These are phyloP conservation scores for Abramis brama DNA, from an alignment of 2,113 vertebrate genomes.

Conservation along the genomic window DNA sequence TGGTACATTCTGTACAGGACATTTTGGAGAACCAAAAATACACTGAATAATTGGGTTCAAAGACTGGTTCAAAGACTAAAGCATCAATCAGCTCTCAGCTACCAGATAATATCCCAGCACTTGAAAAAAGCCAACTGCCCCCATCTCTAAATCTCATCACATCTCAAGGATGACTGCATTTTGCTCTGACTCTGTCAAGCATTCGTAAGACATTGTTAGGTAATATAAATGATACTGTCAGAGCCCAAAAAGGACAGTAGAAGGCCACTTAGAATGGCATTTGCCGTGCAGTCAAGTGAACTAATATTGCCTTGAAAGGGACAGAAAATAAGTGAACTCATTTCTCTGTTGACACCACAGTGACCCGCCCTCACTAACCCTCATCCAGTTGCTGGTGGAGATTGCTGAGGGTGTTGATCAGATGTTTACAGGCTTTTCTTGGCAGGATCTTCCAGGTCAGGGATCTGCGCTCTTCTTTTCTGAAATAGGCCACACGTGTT, in stretches of 20 bases:
- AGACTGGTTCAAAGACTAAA: conserved; percentile 3
- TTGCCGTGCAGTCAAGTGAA: conserved; percentile 24
- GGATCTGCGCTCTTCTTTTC: conserved; percentile 92
- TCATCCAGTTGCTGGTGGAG: conserved; percentile 91
- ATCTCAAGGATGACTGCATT: conserved; percentile 32
- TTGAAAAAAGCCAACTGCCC: conserved; percentile 4
- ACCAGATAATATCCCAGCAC: conserved; percentile 19
- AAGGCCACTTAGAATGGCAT: conserved; percentile 9
- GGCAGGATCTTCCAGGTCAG: conserved; percentile 95
- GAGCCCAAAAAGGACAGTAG: conserved; percentile 13
- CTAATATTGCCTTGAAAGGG: conserved; percentile 6
- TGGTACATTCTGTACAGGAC: conserved; percentile 6
- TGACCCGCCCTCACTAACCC: conserved; percentile 80
- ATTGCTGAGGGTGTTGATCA: conserved; percentile 90
- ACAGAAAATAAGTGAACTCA: conserved; percentile 15
- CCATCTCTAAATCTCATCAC: conserved; percentile 18
- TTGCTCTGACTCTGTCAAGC: conserved; percentile 16
- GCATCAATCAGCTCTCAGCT: conserved; percentile 38
- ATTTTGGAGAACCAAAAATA: conserved; percentile 1
- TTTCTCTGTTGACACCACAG: conserved; percentile 42
- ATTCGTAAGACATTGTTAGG: conserved; percentile 39
- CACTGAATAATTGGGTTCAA: neutral
- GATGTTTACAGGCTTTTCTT: conserved; percentile 95
- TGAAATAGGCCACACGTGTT: conserved; percentile 72
- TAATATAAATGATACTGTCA: conserved; percentile 41